phyloP scores from a whole-genome alignment of 2,888 invertebrate species.

The Cylloceria caligata region DNA sequence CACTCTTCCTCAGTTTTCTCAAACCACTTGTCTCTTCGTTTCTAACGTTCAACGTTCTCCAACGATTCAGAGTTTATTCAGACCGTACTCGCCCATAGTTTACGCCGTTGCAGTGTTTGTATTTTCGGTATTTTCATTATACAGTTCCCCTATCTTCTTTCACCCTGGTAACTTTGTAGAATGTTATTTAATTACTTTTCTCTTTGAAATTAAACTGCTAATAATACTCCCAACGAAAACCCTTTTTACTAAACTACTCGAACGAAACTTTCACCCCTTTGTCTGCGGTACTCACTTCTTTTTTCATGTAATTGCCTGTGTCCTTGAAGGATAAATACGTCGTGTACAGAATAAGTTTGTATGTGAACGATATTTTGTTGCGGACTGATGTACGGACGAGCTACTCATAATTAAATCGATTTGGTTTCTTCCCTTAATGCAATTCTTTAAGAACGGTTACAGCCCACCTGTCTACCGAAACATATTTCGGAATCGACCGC shows the following conservation, averaged over 20 bases:
- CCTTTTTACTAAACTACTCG: neutral
- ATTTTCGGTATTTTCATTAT: slow-evolving; percentile 49
- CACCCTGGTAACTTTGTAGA: neutral
- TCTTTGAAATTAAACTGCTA: slow-evolving; percentile 13
- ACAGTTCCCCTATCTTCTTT: neutral
- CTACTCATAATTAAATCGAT: slow-evolving; percentile 40
- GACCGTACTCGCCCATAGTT: slow-evolving; percentile 21
- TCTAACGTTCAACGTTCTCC: neutral
- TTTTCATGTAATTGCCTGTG: neutral
- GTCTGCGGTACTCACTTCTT: neutral
- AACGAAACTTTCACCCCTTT: neutral
- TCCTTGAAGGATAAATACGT: neutral
- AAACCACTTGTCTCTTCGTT: slow-evolving; percentile 17
- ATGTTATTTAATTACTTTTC: slow-evolving; percentile 32
- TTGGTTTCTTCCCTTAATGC: slow-evolving; percentile 37
- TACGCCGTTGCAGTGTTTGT: neutral
- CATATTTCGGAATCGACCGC: slow-evolving; percentile 42
- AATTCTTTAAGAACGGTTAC: slow-evolving; percentile 6
- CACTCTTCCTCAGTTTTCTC: slow-evolving; percentile 14
- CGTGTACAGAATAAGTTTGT: neutral
- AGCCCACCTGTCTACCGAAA: slow-evolving; percentile 39
- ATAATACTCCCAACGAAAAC: slow-evolving; percentile 13
- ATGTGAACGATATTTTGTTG: slow-evolving; percentile 4
- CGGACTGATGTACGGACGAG: neutral
- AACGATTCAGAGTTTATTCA: slow-evolving; percentile 15